Evolutionary conservation across 2,888 invertebrate species (phyloP).

Genomic region (Reticulitermes lucifugus): DNA sequence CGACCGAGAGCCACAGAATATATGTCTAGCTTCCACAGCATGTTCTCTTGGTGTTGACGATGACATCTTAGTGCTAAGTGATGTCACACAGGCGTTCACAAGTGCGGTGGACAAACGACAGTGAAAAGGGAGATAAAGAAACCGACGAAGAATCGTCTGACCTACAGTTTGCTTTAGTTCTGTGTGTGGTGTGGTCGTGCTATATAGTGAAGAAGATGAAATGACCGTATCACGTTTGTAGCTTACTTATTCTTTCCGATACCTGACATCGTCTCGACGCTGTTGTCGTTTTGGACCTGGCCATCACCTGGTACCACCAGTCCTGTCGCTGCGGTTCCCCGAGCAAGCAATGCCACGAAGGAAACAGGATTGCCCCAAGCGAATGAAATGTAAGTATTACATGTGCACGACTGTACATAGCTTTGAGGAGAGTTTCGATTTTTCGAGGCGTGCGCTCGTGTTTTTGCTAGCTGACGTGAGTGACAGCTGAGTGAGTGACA

Average conservation of each 20-base stretch:
- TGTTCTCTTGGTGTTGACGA: neutral
- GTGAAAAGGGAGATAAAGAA: conserved; percentile 23
- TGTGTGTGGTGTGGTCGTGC: conserved; percentile 35
- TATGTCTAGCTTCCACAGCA: neutral
- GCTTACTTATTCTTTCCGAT: neutral
- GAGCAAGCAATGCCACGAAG: conserved; percentile 64
- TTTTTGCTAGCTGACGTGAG: conserved; percentile 50
- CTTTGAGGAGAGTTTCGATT: conserved; percentile 36
- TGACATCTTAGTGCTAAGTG: neutral
- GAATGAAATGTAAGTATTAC: conserved; percentile 65
- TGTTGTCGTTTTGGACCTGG: neutral
- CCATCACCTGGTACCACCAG: conserved; percentile 4
- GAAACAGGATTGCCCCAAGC: conserved; percentile 69
- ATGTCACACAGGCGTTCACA: neutral
- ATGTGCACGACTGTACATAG: conserved; percentile 16
- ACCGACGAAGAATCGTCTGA: conserved; percentile 17
- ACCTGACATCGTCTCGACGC: neutral
- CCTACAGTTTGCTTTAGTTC: neutral
- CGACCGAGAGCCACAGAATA: neutral
- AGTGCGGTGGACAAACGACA: conserved; percentile 23
- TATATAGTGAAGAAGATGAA: conserved; percentile 13
- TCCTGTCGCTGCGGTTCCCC: conserved; percentile 17
- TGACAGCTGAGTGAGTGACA: conserved; percentile 52
- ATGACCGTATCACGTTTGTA: conserved; percentile 21
- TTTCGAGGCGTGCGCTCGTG: conserved; percentile 38